Evolutionary conservation across 2,888 invertebrate genomes (phyloP).

Genomic region (Steinernema scapterisci): DNA sequence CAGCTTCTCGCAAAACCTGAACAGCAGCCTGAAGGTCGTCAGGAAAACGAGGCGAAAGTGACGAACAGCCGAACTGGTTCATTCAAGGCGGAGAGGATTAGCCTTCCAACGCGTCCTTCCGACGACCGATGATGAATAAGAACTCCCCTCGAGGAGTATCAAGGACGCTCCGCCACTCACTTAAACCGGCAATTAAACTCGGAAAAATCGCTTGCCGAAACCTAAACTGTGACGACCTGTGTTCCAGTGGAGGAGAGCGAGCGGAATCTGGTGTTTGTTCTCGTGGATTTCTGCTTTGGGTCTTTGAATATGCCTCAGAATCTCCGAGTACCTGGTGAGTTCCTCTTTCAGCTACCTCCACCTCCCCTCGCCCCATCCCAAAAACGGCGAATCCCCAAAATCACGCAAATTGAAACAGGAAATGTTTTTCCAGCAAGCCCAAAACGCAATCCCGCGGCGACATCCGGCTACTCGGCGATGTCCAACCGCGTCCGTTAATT

Average conservation of each 20-base stretch:
- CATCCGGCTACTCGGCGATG: constrained; percentile 27
- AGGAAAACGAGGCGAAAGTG: not conserved
- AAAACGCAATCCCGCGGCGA: not conserved
- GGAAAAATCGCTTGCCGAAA: constrained; percentile 46
- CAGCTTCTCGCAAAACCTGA: no score
- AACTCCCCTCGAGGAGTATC: constrained; percentile 9
- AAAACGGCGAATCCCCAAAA: no score
- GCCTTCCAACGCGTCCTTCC: constrained; percentile 5
- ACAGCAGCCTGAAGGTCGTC: not conserved
- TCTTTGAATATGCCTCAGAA: no score
- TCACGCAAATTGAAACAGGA: constrained; percentile 4
- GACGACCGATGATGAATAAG: not conserved
- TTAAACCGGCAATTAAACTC: constrained; percentile 18
- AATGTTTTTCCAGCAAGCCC: constrained; percentile 11
- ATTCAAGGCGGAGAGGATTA: constrained; percentile 11
- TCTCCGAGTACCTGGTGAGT: no score
- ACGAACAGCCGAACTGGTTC: constrained; percentile 1
- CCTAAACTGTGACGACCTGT: constrained; percentile 57
- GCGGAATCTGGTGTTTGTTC: no score
- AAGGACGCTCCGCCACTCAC: not conserved
- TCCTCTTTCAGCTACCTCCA: no score
- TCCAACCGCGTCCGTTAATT: constrained; percentile 12
- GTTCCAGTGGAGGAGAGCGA: no score
- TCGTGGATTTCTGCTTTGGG: no score
- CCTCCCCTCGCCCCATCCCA: no score